phyloP scores from a whole-genome alignment of 1,140 invertebrate species.

The Oscheius sp. region DNA sequence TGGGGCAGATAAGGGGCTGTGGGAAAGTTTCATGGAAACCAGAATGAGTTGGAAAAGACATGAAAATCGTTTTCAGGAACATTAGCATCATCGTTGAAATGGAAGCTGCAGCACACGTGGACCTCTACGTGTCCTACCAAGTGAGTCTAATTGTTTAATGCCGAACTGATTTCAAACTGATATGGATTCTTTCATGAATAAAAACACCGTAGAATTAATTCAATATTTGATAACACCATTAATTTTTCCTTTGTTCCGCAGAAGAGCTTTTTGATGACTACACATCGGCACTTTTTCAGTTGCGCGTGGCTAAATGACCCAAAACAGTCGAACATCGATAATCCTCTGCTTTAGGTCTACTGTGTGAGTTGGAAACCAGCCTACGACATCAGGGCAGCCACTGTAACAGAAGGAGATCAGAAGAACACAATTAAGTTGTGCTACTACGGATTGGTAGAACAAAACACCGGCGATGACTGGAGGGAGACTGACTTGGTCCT shows the following conservation, averaged over 20 bases:
- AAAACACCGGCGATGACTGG: constrained; percentile 65
- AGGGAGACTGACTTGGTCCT: constrained; percentile 62
- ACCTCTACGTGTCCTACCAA: constrained; percentile 52
- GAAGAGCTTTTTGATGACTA: too few relatives aligned
- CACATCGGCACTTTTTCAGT: too few relatives aligned
- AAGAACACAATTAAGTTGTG: constrained; percentile 45
- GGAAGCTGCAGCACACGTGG: constrained; percentile 34
- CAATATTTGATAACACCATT: too few relatives aligned
- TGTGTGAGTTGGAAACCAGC: constrained; percentile 55
- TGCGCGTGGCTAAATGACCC: too few relatives aligned
- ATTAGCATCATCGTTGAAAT: constrained; percentile 51
- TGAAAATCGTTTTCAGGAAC: constrained; percentile 37
- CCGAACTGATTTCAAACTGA: too few relatives aligned
- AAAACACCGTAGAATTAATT: too few relatives aligned
- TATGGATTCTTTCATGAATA: too few relatives aligned
- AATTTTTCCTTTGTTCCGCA: too few relatives aligned
- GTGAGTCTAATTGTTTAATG: too few relatives aligned
- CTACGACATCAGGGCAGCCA: constrained; percentile 55
- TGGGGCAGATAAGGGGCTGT: neutral
- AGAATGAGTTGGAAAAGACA: neutral
- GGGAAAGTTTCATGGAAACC: neutral
- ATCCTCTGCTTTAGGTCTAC: constrained; percentile 44
- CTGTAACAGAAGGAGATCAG: constrained; percentile 32
- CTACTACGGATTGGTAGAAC: constrained; percentile 64
- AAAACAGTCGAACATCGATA: too few relatives aligned